A percentile compares a stretch with the other conserved stretches of the same genome.
phyloP scores from a whole-genome alignment of 2,113 vertebrate genomes.

The Hippocampus guttulatus region DNA sequence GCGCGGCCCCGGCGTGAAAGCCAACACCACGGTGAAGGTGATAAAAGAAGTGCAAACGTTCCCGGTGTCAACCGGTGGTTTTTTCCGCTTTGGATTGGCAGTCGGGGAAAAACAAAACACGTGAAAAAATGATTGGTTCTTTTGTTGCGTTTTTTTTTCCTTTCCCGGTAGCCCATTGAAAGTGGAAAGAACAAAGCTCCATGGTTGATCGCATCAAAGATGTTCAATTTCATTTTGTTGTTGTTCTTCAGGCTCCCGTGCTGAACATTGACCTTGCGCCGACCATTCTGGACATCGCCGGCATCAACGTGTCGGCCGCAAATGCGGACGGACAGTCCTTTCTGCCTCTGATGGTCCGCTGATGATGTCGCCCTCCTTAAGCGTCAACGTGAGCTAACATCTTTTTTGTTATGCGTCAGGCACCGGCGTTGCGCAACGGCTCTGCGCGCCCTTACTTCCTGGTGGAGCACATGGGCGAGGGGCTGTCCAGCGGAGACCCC shows the following conservation, averaged over 20 bases:
- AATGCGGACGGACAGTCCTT: slow-evolving; percentile 76
- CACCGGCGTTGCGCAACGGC: slow-evolving; percentile 65
- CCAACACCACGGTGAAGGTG: slow-evolving; percentile 69
- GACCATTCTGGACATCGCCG: slow-evolving; percentile 75
- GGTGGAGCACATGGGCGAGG: slow-evolving; percentile 75
- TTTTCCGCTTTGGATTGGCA: too few relatives aligned
- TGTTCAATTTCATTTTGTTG: too few relatives aligned
- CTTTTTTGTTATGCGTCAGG: slow-evolving; percentile 38
- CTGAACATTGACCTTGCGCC: slow-evolving; percentile 75
- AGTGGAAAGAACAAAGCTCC: too few relatives aligned
- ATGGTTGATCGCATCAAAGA: too few relatives aligned
- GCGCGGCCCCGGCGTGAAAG: slow-evolving; percentile 73
- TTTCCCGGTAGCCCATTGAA: too few relatives aligned
- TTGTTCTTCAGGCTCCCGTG: slow-evolving; percentile 62
- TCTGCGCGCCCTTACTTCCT: slow-evolving; percentile 68
- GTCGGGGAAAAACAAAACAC: too few relatives aligned
- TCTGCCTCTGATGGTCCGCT: slow-evolving; percentile 73
- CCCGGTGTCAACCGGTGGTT: background rate
- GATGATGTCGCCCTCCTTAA: background rate
- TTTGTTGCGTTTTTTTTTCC: too few relatives aligned
- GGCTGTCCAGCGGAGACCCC: slow-evolving; percentile 55
- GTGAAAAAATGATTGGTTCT: too few relatives aligned
- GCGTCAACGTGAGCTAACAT: background rate
- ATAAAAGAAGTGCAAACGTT: background rate
- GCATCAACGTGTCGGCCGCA: slow-evolving; percentile 57